Evolutionary conservation across 2,888 invertebrate genomes (phyloP), one percentile per base, ranked within the genome.

Genomic region (Coenonympha arcania): DNA sequence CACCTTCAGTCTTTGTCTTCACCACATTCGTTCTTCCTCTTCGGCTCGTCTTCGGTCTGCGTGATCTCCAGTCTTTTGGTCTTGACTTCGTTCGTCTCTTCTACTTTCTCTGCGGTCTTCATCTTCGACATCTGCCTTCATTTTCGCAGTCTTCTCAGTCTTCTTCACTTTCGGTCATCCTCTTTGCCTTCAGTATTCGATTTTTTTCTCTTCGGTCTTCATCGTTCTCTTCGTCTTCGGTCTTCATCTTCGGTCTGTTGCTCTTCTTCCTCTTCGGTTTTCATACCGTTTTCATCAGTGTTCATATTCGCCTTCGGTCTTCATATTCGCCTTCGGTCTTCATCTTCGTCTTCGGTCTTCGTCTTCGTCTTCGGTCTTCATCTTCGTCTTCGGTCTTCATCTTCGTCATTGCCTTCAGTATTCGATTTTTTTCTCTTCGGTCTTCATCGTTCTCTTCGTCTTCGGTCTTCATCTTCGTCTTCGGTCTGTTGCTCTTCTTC

Each of bases 181-280:
- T 46, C 37, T 40, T 41, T 33, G 15, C 34, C 45, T 28, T 28
- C 30, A 15, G 9, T 49, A n/a, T n/a, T n/a, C n/a, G n/a, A n/a
- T n/a, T n/a, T n/a, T n/a, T n/a, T n/a, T n/a, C n/a, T 6, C 53
- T 51, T 59, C 48, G 3, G 26, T 46, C 48, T 56, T 60, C 43
- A 13, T 9, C 11, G 24, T 24, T 8, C 8, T 40, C 48, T 39
- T 48, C 50, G 19, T 40, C 54, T 34, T 33, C 13, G 15, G 22
- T 51, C 54, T 53, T 50, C 2, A 6, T 50, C 49, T 51, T 55
- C 44, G 15, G 13, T 39, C 53, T 31, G 18, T 3, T 33, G 20
- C 16, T 48, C 24, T 3, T 52, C 44, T 56, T 50, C 46, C 9
- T 30, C 18, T 20, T 36, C 31, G 6, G 11, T 47, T 30, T 46